phyloP scores from a whole-genome alignment of 2,113 vertebrate species.

The Lepidothrix coronata region DNA sequence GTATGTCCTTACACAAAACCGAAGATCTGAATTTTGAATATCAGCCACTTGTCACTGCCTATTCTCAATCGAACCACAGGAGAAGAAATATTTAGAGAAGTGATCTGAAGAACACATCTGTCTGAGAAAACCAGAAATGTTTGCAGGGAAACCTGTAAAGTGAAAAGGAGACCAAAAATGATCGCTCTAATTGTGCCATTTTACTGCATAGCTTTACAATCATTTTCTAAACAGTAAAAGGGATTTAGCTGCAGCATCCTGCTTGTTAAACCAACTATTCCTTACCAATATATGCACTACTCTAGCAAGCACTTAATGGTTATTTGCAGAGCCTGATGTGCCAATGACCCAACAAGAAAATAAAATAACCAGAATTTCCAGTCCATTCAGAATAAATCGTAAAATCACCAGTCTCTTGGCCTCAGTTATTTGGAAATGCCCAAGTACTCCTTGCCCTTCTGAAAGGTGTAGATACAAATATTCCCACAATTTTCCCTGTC shows the following conservation, averaged over 20 bases:
- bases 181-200: background rate
- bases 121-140: background rate
- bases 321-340: background rate
- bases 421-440: background rate
- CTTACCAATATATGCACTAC: background rate
- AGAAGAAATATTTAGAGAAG: background rate
- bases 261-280: background rate
- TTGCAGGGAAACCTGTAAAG: background rate
- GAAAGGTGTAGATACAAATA: background rate
- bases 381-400: background rate
- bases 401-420: background rate
- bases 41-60: background rate
- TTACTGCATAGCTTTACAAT: background rate
- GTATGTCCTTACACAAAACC: background rate
- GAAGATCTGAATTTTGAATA: background rate
- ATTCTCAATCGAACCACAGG: background rate
- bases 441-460: background rate
- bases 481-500: background rate
- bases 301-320: background rate
- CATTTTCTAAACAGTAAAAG: background rate
- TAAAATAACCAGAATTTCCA: background rate
- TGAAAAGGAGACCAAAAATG: background rate
- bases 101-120: background rate
- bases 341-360: background rate
- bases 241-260: background rate